These are phyloP conservation scores for Melanophora roralis DNA, from an alignment of 2,888 invertebrate genomes.

Conservation along the genomic window DNA sequence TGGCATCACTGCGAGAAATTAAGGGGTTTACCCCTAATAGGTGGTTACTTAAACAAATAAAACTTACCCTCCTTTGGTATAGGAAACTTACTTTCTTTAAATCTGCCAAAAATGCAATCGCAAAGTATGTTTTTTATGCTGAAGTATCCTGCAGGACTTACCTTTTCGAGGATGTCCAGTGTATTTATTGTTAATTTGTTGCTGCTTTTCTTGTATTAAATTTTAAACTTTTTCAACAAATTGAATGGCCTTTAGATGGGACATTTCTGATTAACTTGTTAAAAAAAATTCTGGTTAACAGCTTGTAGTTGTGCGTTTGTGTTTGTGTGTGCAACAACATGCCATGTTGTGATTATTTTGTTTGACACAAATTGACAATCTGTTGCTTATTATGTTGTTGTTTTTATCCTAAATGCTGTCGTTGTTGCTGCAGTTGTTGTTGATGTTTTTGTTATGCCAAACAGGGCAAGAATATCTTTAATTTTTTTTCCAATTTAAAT, in stretches of 20 bases:
- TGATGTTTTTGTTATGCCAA: background rate
- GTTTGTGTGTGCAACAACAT: constrained; percentile 50
- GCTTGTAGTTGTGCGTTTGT: too few relatives aligned
- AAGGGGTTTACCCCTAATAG: too few relatives aligned
- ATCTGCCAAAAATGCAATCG: too few relatives aligned
- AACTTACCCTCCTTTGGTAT: too few relatives aligned
- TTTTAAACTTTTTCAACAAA: background rate
- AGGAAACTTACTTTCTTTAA: too few relatives aligned
- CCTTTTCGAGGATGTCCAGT: too few relatives aligned
- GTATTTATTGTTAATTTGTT: too few relatives aligned
- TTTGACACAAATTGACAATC: constrained; percentile 63
- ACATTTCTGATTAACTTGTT: constrained; percentile 41
- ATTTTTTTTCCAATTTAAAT: constrained; percentile 16
- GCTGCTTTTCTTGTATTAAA: too few relatives aligned
- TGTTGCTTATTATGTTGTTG: constrained; percentile 54
- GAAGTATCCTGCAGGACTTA: too few relatives aligned
- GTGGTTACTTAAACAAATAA: too few relatives aligned
- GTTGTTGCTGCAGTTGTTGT: constrained; percentile 21
- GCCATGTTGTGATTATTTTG: constrained; percentile 63
- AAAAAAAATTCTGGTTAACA: constrained; percentile 26
- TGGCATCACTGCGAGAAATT: too few relatives aligned
- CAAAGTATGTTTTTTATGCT: too few relatives aligned
- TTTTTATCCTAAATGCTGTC: constrained; percentile 37
- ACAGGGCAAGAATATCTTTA: background rate
- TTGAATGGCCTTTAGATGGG: constrained; percentile 3